These are phyloP conservation scores for Microcebus murinus DNA, from an alignment of 2,113 vertebrate genomes.

Conservation along the genomic window DNA sequence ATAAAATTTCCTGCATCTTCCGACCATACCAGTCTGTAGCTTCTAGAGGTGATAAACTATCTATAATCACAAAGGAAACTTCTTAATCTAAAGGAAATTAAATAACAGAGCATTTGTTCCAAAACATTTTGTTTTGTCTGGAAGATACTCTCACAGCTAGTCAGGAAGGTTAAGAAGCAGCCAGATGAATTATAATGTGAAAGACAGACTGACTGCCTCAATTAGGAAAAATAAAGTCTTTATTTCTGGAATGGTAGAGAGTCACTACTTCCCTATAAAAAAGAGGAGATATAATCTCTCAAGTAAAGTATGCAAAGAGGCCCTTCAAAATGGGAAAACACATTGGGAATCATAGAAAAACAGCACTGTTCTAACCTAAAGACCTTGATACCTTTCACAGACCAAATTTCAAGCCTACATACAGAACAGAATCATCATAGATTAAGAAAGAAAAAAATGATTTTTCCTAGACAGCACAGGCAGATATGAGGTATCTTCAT, in stretches of 20 bases:
- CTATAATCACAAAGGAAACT: background rate
- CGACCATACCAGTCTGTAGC: background rate
- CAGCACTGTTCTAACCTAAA: background rate
- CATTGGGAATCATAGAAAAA: background rate
- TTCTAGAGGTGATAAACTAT: background rate
- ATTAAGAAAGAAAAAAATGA: background rate
- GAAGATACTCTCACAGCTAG: background rate
- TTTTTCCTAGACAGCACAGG: background rate
- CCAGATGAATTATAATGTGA: background rate
- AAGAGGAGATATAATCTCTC: background rate
- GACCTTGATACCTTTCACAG: background rate
- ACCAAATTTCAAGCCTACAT: background rate
- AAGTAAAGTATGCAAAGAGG: background rate
- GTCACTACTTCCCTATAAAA: background rate
- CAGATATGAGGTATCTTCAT: background rate
- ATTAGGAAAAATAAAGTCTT: background rate
- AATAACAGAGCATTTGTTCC: background rate
- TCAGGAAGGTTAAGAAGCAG: slow-evolving; percentile 36
- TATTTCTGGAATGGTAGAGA: background rate
- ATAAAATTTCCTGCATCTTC: background rate
- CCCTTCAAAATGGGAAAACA: background rate
- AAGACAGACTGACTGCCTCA: background rate
- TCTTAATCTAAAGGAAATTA: slow-evolving; percentile 13
- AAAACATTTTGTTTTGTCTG: slow-evolving; percentile 32
- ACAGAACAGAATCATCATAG: background rate